Evolutionary conservation across 2,113 vertebrate genomes (phyloP), one percentile per base, ranked within the genome.

Genomic region (Dromaius novaehollandiae): DNA sequence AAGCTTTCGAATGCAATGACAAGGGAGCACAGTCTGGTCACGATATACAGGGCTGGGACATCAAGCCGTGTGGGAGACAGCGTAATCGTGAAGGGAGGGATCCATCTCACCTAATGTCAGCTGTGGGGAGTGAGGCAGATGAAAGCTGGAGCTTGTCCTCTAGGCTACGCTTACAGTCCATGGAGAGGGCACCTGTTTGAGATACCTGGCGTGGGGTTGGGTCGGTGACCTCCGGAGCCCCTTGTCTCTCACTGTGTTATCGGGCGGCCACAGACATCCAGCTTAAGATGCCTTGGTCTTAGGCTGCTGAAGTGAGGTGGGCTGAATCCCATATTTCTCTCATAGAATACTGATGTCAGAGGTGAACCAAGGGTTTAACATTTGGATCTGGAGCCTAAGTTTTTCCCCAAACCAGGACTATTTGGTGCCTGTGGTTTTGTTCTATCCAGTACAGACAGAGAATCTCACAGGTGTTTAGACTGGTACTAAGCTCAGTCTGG

Each of bases 1-100:
- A 87, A 96, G 78, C 32, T 89, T 94, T 75, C 25, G 82, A 86
- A 92, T 89, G 77, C 56, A 94, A 38, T 71, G 88, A 64, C 56
- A 90, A 34, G 55, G 36, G 28, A 8, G 5, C 26, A 51, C 8
- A 73, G 42, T 42, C 60, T 65, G 60, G 53, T 87, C n/a, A 74
- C 65, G 75, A 38, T 30, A 75, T 61, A 17, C 76, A 17, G 68
- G 50, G 50, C 61, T 76, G 38, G 25, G 61, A 69, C 88, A 80
- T 86, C 63, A 86, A 92, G 51, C 24, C 51, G 40, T 25, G 12
- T 56, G 74, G 92, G 46, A 82, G 56, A 76, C 42, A 38, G 68
- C 73, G 64, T 82, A 91, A 83, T 68, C 20, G n/a, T n/a, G 56
- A 94, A 87, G 28, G 48, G 40, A 24, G 24, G 44, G 50, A 91